phyloP scores from a whole-genome alignment of 1,140 invertebrate genomes.

The Scaptomyza pallida region DNA sequence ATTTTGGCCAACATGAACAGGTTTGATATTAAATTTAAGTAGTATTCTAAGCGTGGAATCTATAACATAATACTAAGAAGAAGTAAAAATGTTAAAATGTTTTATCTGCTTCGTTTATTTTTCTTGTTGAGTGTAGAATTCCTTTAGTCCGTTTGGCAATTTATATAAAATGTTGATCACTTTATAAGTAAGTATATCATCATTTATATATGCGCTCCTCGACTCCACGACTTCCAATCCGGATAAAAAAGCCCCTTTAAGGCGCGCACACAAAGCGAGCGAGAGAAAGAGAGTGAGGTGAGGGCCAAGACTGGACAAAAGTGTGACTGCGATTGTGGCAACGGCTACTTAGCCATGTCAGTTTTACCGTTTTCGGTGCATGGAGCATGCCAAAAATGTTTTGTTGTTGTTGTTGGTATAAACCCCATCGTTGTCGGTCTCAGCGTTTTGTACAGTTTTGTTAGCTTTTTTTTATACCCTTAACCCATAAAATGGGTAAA shows the following conservation, averaged over 20 bases:
- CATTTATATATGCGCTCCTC: conserved; percentile 54
- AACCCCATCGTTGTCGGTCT: conserved; percentile 30
- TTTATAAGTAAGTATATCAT: conserved; percentile 75
- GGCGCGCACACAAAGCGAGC: background rate
- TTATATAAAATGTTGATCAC: conserved; percentile 66
- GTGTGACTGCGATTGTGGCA: conserved; percentile 1
- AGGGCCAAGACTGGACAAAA: background rate
- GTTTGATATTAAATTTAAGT: too few species aligned
- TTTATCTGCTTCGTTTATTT: too few species aligned
- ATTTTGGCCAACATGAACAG: too few species aligned
- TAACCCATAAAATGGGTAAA: too few species aligned
- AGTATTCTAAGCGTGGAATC: too few species aligned
- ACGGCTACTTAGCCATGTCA: conserved; percentile 51
- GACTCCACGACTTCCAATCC: background rate
- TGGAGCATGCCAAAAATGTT: conserved; percentile 76
- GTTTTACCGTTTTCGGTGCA: conserved; percentile 76
- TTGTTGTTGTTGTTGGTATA: conserved; percentile 23
- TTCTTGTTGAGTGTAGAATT: conserved; percentile 6
- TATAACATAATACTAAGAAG: too few species aligned
- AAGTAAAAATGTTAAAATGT: too few species aligned
- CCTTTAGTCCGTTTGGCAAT: conserved; percentile 26
- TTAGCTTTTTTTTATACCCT: conserved; percentile 6
- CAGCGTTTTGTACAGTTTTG: conserved; percentile 75
- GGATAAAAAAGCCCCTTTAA: conserved; percentile 31
- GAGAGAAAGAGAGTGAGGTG: too few species aligned